Evolutionary conservation across 2,797 vertebrate species (phyloP), one percentile per base, ranked within the genome.

Genomic region (Limnodromus scolopaceus): DNA sequence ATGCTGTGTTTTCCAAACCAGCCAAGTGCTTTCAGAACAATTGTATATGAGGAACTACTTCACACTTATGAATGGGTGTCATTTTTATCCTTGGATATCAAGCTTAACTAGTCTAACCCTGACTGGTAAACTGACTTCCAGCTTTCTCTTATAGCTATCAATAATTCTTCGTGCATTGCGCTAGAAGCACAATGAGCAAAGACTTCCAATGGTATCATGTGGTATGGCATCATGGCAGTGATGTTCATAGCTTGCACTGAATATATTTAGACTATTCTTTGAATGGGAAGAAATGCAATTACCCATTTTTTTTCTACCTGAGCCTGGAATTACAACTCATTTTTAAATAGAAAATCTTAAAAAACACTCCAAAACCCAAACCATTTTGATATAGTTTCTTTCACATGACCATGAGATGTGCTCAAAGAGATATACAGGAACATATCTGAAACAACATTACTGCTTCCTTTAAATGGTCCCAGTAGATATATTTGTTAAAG

Each of bases 11-110:
- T 85, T 87, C 66, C 71, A 79, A 74, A 84, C 51, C 43, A 91
- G 45, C 18, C 55, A 91, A 87, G 49, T 85, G 34, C 61, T 83
- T 87, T 92, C 84, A 92, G 60, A 87, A 43, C 71, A 83, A 68
- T 65, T 78, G n/a, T 10, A 5, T 54, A 23, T 77, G 25, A 36
- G 27, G 7, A 65, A 13, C 30, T 77, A 13, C 45, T 83, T 89
- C 68, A 70, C 49, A 28, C 3, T 77, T 68, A 79, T 63, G 16
- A 93, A 85, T 54, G 25, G 17, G 9, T 63, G 27, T 64, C 54
- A 53, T 76, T 93, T 84, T 75, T 49, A 16, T 53, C 16, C 11
- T 18, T 64, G 38, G 23, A n/a, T 76, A 79, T 84, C 68, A 69
- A 78, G 17, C 49, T 84, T 16, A 83, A 34, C 6, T 45, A 63